Conservation (phyloP, 2,888 invertebrate genomes). For the Caenorhabditis wallacei region DNA sequence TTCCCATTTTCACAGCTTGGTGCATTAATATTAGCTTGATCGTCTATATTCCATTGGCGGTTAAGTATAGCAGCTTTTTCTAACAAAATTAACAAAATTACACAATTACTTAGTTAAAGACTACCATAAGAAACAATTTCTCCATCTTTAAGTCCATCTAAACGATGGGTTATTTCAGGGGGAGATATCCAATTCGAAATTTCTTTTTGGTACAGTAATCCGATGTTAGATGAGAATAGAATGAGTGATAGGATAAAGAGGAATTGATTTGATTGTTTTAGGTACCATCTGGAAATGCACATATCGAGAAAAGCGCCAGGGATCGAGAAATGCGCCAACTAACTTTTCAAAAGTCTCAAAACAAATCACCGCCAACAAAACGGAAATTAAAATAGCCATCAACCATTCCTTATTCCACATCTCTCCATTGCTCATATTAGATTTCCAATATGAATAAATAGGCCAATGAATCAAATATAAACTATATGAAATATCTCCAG, state of each 20-base stretch:
- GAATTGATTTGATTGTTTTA: not conserved
- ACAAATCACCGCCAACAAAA: not conserved
- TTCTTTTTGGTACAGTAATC: not conserved
- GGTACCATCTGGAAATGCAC: slow-evolving; percentile 11
- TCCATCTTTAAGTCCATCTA: not conserved
- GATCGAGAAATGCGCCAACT: not conserved
- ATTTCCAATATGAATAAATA: not conserved
- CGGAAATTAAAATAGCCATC: not conserved
- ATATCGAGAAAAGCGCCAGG: not conserved
- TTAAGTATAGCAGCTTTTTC: not conserved
- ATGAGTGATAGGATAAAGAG: not conserved
- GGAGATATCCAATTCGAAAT: not conserved
- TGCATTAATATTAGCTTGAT: not conserved
- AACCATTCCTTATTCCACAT: not conserved
- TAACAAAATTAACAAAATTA: not conserved
- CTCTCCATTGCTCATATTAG: no score
- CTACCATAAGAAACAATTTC: not conserved
- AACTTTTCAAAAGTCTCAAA: slow-evolving; percentile 8
- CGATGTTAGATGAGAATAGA: not conserved
- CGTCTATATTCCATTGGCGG: no score
- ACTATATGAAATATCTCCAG: slow-evolving; percentile 1
- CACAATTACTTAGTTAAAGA: not conserved
- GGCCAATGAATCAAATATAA: slow-evolving; percentile 10
- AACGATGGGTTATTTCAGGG: not conserved
- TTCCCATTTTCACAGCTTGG: not conserved